Conservation (phyloP, 2,797 vertebrate species). For the Artibeus lituratus region DNA sequence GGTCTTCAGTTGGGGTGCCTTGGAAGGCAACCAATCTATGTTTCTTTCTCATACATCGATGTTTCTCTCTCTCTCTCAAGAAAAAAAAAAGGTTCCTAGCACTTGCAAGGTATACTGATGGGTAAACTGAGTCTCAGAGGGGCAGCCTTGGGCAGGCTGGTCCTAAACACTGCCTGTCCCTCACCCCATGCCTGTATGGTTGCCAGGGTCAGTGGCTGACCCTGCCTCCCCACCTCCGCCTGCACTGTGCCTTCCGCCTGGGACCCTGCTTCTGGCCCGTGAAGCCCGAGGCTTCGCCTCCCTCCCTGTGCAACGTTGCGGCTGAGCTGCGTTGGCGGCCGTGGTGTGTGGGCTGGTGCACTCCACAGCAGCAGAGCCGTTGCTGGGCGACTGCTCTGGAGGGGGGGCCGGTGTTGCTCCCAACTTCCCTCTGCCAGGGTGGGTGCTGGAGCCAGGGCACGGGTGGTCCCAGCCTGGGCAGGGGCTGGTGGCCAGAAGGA, state of each 20-base stretch:
- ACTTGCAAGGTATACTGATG: not conserved
- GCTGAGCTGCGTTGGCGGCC: conserved; percentile 41
- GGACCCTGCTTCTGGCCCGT: not conserved
- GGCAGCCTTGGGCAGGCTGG: not conserved
- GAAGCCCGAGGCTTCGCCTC: not conserved
- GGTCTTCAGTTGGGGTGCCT: not conserved
- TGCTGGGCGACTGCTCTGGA: conserved; percentile 32
- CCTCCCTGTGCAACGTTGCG: not conserved
- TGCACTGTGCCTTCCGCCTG: not conserved
- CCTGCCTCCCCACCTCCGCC: not conserved
- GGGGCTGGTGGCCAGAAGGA: not conserved
- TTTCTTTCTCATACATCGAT: not conserved
- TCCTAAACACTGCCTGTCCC: not conserved
- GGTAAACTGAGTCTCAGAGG: not conserved
- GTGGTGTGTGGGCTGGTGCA: conserved; percentile 37
- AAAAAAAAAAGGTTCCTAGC: not conserved
- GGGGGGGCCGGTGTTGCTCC: not conserved
- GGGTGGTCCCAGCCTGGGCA: too few relatives aligned
- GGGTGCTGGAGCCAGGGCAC: not conserved
- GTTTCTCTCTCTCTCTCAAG: not conserved
- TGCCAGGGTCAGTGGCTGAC: not conserved
- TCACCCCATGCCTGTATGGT: not conserved
- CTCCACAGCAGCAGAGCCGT: not conserved
- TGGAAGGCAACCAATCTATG: not conserved
- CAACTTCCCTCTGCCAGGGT: not conserved